These are phyloP conservation scores for Agrilus mali DNA, from an alignment of 2,888 invertebrate species.

Conservation along the genomic window DNA sequence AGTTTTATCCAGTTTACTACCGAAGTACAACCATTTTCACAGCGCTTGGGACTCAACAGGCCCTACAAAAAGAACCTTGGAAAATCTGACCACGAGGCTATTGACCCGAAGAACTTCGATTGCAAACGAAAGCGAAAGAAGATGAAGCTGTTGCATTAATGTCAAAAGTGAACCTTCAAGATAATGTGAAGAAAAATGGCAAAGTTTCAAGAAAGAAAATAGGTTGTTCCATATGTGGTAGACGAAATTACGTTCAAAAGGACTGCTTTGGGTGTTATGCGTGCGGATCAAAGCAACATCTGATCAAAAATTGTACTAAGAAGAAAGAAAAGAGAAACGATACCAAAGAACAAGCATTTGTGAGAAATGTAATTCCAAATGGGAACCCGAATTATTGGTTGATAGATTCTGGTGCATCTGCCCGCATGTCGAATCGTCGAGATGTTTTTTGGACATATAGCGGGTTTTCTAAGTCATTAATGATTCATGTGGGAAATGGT, in stretches of 20 bases:
- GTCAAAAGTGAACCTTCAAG: background rate
- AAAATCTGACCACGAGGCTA: slow-evolving; percentile 5
- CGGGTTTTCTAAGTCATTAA: background rate
- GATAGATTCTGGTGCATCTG: background rate
- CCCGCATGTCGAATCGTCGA: slow-evolving; percentile 1
- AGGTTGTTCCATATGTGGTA: slow-evolving; percentile 10
- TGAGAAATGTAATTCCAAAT: background rate
- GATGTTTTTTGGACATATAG: background rate
- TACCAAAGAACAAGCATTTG: no score
- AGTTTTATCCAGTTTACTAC: no score
- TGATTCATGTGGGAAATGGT: background rate
- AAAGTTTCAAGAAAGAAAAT: background rate
- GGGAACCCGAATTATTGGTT: background rate
- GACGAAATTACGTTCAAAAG: slow-evolving; percentile 4
- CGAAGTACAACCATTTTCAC: no score
- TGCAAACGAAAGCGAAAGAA: background rate
- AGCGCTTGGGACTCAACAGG: no score
- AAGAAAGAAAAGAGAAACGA: no score
- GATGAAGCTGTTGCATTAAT: background rate
- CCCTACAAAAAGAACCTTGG: background rate
- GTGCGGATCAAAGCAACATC: no score
- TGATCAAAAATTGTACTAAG: no score
- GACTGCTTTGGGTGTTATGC: no score
- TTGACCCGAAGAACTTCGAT: slow-evolving; percentile 3
- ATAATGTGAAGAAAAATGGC: background rate